Base-by-base conservation (phyloP, 2,888 invertebrate species). In the Odontomyia ornata region DNA sequence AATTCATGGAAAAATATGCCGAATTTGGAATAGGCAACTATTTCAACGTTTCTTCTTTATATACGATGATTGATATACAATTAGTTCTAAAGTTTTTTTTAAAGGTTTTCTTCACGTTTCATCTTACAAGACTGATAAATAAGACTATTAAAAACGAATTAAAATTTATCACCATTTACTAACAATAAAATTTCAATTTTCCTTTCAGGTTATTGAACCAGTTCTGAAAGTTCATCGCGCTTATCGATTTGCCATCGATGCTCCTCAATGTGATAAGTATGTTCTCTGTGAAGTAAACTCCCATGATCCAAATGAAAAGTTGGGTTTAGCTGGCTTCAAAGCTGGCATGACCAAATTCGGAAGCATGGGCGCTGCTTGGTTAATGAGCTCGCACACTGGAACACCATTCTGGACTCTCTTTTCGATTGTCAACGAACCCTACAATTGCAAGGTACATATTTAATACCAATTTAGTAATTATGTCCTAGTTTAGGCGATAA, bases 151-250 rank as follows among this genome's bases (percentile, higher is more conserved):
- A 36, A 36, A 36, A 36, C 9, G n/a, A 36, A 36, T 36, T 36
- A 36, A 36, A 36, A 36, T 36, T 9, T 9, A 36, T 36, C 9
- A 36, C 9, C 9, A 9, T 5, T 36, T 36, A 36, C 9, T 5
- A 36, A 36, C 3, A 5, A 36, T 9, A 5, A 36, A 36, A 36
- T 36, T 36, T 36, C 9, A 36, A 5, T 36, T 36, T 36, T 36
- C 5, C 36, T 52, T 52, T 52, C 15, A 87, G 86, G 90, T 95
- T 77, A 93, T 95, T 73, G 93, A 94, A 83, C 95, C 95, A 0
- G 89, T 95, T 28, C 89, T 94, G n/a, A 89, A 94, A 84, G 93
- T 94, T 15, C 93, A 94, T 88, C 88, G 95, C 71, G 95, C 94
- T 0, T 95, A 93, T 87, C 90, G 92, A 82, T 95, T 92, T 87